These are phyloP conservation scores for Oreochromis aureus DNA, from an alignment of 2,113 vertebrate species.

Conservation along the genomic window DNA sequence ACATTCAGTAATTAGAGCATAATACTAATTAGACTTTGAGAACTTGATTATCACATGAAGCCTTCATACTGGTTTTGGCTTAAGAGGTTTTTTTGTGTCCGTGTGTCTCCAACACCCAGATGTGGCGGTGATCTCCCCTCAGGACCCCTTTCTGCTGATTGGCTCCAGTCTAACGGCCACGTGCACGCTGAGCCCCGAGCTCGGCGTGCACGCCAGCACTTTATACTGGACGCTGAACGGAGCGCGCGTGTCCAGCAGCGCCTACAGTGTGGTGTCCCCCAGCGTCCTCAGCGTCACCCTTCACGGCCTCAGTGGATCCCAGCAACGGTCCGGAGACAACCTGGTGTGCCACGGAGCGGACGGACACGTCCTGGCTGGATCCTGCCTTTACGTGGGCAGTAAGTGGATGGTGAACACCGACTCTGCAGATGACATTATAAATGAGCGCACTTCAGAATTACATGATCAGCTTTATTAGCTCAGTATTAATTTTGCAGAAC, in stretches of 20 bases:
- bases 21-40: not conserved
- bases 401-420: constrained; percentile 55
- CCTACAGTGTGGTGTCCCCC: constrained; percentile 69
- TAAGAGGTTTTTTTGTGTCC: not conserved
- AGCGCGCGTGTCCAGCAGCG: constrained; percentile 71
- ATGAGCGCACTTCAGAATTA: not conserved
- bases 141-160: constrained; percentile 83
- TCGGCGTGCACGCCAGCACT: constrained; percentile 68
- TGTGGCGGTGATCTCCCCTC: constrained; percentile 81
- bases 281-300: constrained; percentile 77
- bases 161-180: constrained; percentile 85
- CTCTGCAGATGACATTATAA: not conserved
- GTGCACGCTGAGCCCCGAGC: constrained; percentile 76
- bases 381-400: constrained; percentile 92
- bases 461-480: not conserved
- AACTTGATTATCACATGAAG: not conserved
- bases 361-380: constrained; percentile 85
- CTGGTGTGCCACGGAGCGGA: constrained; percentile 85
- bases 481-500: not conserved
- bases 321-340: constrained; percentile 91
- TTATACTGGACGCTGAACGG: constrained; percentile 92
- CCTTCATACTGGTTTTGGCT: not conserved
- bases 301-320: constrained; percentile 83
- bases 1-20: not conserved
- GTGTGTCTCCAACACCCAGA: constrained; percentile 67